Percentiles rank a stretch among this genome's conserved stretches.
Conservation (phyloP, 1,140 invertebrate genomes). For the Rhopalosiphum padi region DNA sequence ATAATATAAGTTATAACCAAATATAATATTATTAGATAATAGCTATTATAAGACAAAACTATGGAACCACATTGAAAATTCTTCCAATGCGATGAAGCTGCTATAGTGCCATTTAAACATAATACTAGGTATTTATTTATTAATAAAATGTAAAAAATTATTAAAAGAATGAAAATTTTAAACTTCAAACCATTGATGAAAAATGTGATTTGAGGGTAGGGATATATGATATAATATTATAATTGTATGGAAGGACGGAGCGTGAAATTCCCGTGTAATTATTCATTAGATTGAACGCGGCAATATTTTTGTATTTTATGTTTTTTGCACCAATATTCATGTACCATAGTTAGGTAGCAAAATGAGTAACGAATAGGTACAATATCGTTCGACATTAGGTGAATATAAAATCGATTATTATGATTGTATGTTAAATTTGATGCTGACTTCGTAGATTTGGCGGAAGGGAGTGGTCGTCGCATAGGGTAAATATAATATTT, state of each 20-base stretch:
- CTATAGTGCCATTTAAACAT: too few relatives aligned
- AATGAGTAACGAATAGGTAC: background rate
- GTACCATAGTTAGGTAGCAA: background rate
- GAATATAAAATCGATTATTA: background rate
- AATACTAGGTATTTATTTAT: background rate
- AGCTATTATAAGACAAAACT: background rate
- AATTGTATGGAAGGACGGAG: background rate
- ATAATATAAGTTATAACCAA: too few relatives aligned
- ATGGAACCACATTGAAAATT: background rate
- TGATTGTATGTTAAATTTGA: background rate
- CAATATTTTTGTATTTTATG: background rate
- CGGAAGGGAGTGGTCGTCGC: background rate
- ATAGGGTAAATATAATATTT: slow-evolving; percentile 2
- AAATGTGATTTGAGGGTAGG: background rate
- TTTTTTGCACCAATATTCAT: background rate
- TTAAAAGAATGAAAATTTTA: background rate
- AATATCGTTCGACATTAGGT: background rate
- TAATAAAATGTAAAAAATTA: background rate
- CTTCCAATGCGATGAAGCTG: background rate
- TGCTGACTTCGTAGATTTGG: background rate
- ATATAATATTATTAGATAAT: too few relatives aligned
- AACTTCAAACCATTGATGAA: background rate
- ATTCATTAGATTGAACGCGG: background rate
- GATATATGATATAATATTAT: too few relatives aligned
- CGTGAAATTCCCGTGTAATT: background rate